phyloP scores from a whole-genome alignment of 2,113 vertebrate species.

The Alouatta palliata region DNA sequence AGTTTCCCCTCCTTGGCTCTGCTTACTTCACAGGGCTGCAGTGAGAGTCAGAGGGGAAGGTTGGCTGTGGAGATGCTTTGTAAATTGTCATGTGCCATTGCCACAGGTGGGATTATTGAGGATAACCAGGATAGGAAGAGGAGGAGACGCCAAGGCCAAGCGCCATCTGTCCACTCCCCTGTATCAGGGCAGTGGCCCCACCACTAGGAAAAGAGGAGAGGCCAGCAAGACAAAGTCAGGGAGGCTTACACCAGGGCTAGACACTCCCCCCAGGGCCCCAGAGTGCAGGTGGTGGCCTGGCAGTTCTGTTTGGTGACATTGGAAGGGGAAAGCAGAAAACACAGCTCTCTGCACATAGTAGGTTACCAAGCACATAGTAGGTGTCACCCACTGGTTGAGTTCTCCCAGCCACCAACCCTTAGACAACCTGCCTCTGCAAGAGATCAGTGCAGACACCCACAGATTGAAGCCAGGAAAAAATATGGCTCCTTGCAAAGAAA shows the following conservation, averaged over 20 bases:
- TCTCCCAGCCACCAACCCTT: not conserved
- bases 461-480: not conserved
- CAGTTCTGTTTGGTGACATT: not conserved
- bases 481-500: not conserved
- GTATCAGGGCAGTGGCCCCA: not conserved
- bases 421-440: not conserved
- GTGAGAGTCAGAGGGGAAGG: not conserved
- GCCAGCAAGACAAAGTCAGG: not conserved
- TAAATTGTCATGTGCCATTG: not conserved
- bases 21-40: not conserved
- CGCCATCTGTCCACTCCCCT: rapidly evolving
- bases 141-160: not conserved
- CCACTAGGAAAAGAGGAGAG: no score
- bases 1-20: not conserved
- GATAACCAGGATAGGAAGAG: not conserved
- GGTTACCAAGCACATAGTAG: rapidly evolving
- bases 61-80: not conserved
- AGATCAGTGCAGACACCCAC: not conserved
- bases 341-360: not conserved
- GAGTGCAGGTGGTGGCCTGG: rapidly evolving
- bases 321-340: not conserved
- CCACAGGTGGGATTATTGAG: no score
- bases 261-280: rapidly evolving
- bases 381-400: not conserved
- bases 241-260: not conserved